Evolutionary conservation across 2,113 vertebrate species (phyloP), one percentile per base, ranked within the genome.

Genomic region (Platichthys stellatus): DNA sequence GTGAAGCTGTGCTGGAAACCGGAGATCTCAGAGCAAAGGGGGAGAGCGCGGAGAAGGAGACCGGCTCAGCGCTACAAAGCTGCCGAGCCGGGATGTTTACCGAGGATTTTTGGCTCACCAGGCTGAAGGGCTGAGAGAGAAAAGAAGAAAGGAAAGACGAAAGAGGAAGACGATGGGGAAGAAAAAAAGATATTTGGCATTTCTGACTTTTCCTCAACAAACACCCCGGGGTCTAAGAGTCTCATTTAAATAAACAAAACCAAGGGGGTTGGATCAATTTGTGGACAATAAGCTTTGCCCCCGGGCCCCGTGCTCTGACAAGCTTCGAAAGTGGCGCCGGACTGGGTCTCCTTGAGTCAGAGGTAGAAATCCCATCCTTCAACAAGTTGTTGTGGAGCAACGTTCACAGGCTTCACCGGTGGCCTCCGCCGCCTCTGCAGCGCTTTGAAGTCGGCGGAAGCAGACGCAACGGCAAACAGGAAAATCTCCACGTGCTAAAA

Each of bases 211-310:
- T 89, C 71, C 83, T 93, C 83, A 85, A 91, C 92, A 94, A 94
- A 93, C 90, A 92, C 85, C 76, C 81, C 80, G 69, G 80, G 87
- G 83, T 20, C 83, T 89, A 82, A 88, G 82, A 91, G 88, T 80
- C 89, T 86, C 89, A 90, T 92, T 92, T 93, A 93, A 93, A 94
- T 92, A 94, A 94, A 90, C 82, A 94, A 87, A 88, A 92, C 85
- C 85, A 81, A 91, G 86, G 86, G 85, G 88, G 86, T 70, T 86
- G 86, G 90, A 90, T 92, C 86, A 88, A 89, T 90, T 85, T 91
- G 81, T 89, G 89, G 90, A 90, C 85, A 82, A 86, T 92, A 82
- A 91, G 89, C 89, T 87, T 81, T 87, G 87, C 91, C 89, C 86
- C 43, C 17, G 82, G 89, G 90, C 64, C 83, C 74, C 14, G 78